Evolutionary conservation across 2,797 vertebrate species (phyloP), one percentile per base, ranked within the genome.

Genomic region (Peromyscus attwateri): DNA sequence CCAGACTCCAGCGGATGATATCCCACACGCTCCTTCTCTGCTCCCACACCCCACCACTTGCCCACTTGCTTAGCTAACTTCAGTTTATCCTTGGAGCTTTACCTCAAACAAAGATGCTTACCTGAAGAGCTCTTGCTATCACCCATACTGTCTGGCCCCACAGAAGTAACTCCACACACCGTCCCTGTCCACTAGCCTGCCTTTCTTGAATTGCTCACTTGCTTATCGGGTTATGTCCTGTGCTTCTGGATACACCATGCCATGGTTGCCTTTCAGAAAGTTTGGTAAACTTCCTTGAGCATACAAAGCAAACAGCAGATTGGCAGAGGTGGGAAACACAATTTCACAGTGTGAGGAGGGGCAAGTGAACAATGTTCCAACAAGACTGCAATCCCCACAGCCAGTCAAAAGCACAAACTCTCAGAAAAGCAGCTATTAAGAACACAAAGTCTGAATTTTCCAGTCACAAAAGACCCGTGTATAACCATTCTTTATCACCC

Each of bases 341-440:
- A 43, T 80, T 80, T 88, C 23, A 52, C 37, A 60, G 43, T 87
- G 31, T 52, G 75, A 57, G 55, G n/a, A 57, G 46, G 46, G 21
- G 85, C 3, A 1, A 89, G 52, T 0, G 8, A 11, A 70, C 43
- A n/a, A 21, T 13, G 83, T 43, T 76, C 87, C 76, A 46, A 87
- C 88, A 96, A 95, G 92, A 82, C 52, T 27, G 2, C 94, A 85
- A 64, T 95, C 75, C 55, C 55, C 60, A 62, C 87, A 89, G 7
- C 29, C 64, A n/a, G 71, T 60, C 40, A 79, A 90, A 87, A 87
- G 68, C 91, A 77, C 89, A 49, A 34, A 77, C 68, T 70, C 75
- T 91, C 91, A 94, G 84, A 93, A 19, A 92, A 98, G 97, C 97
- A 97, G 98, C 98, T 95, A 98, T 97, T 92, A 97, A 98, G 97